Conservation (phyloP, 2,113 vertebrate species). For the Bos javanicus region DNA sequence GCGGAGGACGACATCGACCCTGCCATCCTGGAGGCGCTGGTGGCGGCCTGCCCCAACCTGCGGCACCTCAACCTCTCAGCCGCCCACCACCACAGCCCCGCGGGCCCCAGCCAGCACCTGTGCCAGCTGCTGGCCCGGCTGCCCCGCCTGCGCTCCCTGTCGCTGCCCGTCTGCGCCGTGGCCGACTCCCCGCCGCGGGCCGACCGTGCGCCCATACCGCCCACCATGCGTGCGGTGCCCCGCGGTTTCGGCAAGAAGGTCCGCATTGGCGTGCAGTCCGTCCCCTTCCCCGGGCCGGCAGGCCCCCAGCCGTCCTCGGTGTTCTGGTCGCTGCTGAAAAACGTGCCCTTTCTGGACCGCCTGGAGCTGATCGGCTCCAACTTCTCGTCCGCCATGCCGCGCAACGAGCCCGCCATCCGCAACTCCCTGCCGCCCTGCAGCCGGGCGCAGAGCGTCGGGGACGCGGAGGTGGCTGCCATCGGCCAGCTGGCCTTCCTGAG, state of each 20-base stretch:
- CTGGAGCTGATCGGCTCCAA: constrained; percentile 94
- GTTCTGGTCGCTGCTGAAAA: constrained; percentile 86
- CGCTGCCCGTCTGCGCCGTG: constrained; percentile 91
- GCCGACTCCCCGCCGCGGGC: constrained; percentile 74
- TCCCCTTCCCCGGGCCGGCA: constrained; percentile 66
- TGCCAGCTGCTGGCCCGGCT: constrained; percentile 89
- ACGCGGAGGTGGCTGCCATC: constrained; percentile 89
- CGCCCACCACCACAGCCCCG: constrained; percentile 91
- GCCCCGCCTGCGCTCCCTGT: constrained; percentile 85
- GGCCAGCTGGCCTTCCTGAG: constrained; percentile 85
- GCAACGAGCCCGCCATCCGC: constrained; percentile 92
- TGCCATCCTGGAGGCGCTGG: constrained; percentile 85
- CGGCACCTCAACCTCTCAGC: constrained; percentile 93
- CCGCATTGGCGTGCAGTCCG: constrained; percentile 88
- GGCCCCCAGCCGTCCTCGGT: constrained; percentile 76
- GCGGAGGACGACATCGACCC: constrained; percentile 91
- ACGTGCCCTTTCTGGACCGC: constrained; percentile 85
- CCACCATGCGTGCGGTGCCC: constrained; percentile 71
- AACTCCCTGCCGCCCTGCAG: constrained; percentile 91
- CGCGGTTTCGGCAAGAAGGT: constrained; percentile 89
- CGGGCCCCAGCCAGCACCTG: constrained; percentile 86
- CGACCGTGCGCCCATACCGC: constrained; percentile 63
- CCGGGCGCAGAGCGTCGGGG: constrained; percentile 88
- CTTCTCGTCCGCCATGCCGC: constrained; percentile 93
- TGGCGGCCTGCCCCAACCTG: constrained; percentile 85